Percentiles rank a stretch among this genome's conserved stretches.
Conservation (phyloP, 2,888 invertebrate genomes). For the Cataglyphis cursor region DNA sequence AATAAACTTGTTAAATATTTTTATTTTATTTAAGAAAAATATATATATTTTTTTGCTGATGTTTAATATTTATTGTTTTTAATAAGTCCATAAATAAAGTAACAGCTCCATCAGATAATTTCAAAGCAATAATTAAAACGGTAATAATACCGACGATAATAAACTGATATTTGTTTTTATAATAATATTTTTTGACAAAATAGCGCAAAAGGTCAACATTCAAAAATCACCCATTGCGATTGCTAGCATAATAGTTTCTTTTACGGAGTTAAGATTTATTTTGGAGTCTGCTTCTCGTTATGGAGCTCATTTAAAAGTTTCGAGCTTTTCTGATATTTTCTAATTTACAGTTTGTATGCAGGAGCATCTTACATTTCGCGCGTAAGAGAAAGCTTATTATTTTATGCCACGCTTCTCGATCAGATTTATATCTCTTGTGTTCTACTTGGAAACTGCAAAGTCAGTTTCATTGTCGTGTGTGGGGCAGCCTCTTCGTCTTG, state of each 20-base stretch:
- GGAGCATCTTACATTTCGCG: constrained; percentile 30
- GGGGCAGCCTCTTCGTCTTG: constrained; percentile 50
- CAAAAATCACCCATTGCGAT: not conserved
- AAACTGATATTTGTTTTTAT: constrained; percentile 8
- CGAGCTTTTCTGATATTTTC: constrained; percentile 24
- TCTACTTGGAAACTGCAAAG: constrained; percentile 50
- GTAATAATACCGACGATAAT: not conserved
- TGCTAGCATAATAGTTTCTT: not conserved
- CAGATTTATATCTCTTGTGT: constrained; percentile 60
- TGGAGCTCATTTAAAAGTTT: not conserved
- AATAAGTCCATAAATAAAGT: constrained; percentile 5
- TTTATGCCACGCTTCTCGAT: constrained; percentile 13
- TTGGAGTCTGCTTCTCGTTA: not conserved
- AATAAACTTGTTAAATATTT: not conserved
- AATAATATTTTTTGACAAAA: not conserved
- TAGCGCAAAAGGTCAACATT: not conserved
- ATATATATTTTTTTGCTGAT: not conserved
- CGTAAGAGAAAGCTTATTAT: constrained; percentile 10
- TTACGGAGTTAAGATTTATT: not conserved
- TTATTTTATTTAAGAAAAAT: not conserved
- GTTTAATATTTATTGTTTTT: not conserved
- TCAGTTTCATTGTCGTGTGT: constrained; percentile 47
- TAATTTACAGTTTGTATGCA: constrained; percentile 35
- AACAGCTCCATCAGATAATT: not conserved
- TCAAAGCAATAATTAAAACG: not conserved